Evolutionary conservation across 2,113 vertebrate genomes (phyloP).

Genomic region (Pelecanus crispus): DNA sequence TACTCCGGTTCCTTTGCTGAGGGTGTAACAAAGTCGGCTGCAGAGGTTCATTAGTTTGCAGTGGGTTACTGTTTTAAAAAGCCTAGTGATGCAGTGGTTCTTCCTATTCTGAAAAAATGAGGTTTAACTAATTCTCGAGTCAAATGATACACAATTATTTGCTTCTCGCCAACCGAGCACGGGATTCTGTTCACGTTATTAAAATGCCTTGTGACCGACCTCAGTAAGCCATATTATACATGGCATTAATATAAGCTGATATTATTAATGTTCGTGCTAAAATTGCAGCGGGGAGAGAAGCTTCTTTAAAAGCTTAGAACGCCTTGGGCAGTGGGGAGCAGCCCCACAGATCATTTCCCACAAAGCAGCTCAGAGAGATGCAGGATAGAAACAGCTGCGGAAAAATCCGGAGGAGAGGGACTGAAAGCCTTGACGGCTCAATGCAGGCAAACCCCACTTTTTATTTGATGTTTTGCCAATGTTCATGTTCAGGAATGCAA

Average conservation of each 20-base stretch:
- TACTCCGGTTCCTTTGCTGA: not conserved
- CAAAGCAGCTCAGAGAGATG: not conserved
- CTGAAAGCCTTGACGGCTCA: not conserved
- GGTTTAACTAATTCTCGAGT: not conserved
- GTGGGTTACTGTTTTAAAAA: not conserved
- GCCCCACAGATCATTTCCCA: not conserved
- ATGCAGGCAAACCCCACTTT: not conserved
- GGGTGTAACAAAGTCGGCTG: not conserved
- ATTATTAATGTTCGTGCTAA: not conserved
- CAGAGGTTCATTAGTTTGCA: not conserved
- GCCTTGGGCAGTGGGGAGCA: not conserved
- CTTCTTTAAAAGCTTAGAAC: not conserved
- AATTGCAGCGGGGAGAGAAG: not conserved
- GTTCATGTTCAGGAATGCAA: not conserved
- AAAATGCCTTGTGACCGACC: not conserved
- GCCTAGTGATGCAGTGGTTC: not conserved
- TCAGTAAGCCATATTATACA: not conserved
- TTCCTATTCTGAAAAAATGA: not conserved
- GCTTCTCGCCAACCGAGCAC: not conserved
- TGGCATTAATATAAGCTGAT: no score
- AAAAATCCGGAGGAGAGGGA: not conserved
- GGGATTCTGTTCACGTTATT: not conserved
- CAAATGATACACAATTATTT: not conserved
- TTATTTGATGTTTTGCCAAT: not conserved
- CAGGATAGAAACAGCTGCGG: not conserved